Conservation (phyloP, 2,888 invertebrate genomes). For the Himalopsyche kuldschensis region DNA sequence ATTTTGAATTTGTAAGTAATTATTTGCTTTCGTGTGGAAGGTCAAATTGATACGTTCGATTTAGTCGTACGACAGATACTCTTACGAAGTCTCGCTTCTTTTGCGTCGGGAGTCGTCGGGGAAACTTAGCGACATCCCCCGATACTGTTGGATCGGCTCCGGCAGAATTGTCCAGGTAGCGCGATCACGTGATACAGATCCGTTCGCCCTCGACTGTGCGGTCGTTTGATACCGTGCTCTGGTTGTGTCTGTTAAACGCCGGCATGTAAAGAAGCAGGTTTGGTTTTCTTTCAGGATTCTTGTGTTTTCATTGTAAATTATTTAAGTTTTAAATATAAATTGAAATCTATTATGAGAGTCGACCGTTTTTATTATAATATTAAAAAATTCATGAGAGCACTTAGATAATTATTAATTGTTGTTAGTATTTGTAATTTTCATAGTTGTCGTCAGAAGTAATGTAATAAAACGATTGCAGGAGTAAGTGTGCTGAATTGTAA, state of each 20-base stretch:
- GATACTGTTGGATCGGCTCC: background rate
- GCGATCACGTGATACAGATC: background rate
- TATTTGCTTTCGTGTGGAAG: background rate
- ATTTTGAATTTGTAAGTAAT: background rate
- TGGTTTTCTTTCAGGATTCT: background rate
- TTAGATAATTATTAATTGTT: constrained; percentile 3
- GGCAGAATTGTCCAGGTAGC: background rate
- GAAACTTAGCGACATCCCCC: background rate
- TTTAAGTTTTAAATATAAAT: background rate
- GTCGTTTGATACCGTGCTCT: background rate
- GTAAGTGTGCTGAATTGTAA: background rate
- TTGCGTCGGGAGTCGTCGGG: background rate
- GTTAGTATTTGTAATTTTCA: constrained; percentile 7
- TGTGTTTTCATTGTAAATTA: background rate
- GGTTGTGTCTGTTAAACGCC: background rate
- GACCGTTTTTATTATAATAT: constrained; percentile 3
- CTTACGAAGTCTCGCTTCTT: background rate
- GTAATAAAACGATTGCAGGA: background rate
- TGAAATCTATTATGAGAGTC: background rate
- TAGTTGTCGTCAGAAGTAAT: constrained; percentile 5
- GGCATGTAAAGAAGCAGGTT: background rate
- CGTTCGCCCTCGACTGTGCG: background rate
- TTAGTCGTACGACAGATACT: background rate
- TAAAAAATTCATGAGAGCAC: background rate
- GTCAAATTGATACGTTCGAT: background rate